Evolutionary conservation across 2,888 invertebrate species (phyloP), one percentile per base, ranked within the genome.

Genomic region (Dasypogon diadema): DNA sequence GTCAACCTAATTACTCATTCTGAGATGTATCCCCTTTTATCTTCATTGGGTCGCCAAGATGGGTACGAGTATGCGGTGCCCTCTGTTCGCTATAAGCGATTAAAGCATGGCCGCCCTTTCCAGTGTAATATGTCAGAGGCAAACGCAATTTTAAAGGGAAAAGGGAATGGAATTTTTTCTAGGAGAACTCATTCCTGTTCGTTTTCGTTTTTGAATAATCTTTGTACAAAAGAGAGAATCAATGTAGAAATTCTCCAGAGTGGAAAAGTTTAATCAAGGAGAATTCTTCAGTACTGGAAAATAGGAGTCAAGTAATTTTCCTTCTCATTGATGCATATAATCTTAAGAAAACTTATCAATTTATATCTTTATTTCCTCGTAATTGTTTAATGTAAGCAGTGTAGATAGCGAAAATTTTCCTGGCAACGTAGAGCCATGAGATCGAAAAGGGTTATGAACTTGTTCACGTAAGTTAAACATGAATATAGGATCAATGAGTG

Each of bases 291-390:
- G 56, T 18, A 48, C 60, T 60, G 42, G 58, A 60, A 74, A 74
- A 60, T 58, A 74, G 60, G 48, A 74, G 60, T 74, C 58, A 74
- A 74, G 74, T 74, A 74, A 74, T 74, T 74, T 74, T 74, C 74
- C 74, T 74, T 74, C 58, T 74, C 74, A 74, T 63, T 74, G 74
- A 74, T 74, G 74, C 74, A 74, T 63, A 34, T 74, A 74, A 74
- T 74, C 51, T 74, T 74, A 74, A 74, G 48, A 63, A 60, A 74
- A 74, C 74, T 60, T 56, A 55, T 60, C 60, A 56, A 30, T 70
- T 54, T 51, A 70, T 54, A 30, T 70, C 70, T 70, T 70, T 54
- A 70, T 70, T 70, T 70, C 70, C 30, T 54, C 54, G 70, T 70
- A 70, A 70, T 70, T 70, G 70, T 70, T 70, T 70, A 54, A 70